Percentiles rank a stretch among this genome's conserved stretches.
Conservation (phyloP, 2,797 vertebrate genomes). For the Siniperca undulata region DNA sequence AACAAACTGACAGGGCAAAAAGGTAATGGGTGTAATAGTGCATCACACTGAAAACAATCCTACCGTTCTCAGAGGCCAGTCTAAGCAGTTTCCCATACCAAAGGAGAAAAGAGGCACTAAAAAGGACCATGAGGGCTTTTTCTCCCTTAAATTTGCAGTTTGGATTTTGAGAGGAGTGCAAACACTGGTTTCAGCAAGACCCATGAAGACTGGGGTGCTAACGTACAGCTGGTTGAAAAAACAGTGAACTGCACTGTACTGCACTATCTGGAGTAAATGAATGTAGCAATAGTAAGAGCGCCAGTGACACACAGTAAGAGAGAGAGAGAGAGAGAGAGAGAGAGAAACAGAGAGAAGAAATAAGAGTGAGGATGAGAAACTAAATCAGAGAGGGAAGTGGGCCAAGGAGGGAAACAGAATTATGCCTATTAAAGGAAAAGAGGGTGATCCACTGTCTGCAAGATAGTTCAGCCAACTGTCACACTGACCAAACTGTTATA, state of each 20-base stretch:
- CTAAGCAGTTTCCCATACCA: conserved; percentile 93
- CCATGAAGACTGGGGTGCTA: conserved; percentile 68
- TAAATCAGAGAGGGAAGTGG: conserved; percentile 51
- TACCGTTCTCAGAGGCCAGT: conserved; percentile 92
- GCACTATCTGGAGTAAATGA: conserved; percentile 21
- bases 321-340: conserved; percentile 8
- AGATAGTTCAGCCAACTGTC: conserved; percentile 57
- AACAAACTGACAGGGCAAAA: conserved; percentile 10
- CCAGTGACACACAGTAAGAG: neutral
- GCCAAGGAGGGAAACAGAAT: conserved; percentile 46
- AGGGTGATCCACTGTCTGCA: conserved; percentile 29
- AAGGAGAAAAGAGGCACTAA: conserved; percentile 65
- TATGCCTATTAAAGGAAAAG: conserved; percentile 75
- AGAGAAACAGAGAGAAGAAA: neutral
- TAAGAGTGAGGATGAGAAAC: conserved; percentile 25
- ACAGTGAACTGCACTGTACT: conserved; percentile 13
- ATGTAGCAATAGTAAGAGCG: conserved; percentile 12
- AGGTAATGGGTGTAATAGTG: neutral
- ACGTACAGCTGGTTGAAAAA: conserved; percentile 32
- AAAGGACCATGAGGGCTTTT: conserved; percentile 70
- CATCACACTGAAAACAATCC: conserved; percentile 59
- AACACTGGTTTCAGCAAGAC: conserved; percentile 73
- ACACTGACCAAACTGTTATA: conserved; percentile 41
- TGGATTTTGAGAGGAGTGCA: conserved; percentile 57
- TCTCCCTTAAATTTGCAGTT: conserved; percentile 42